These are phyloP conservation scores for Ariopsis seemanni DNA, from an alignment of 2,113 vertebrate genomes.

Conservation along the genomic window DNA sequence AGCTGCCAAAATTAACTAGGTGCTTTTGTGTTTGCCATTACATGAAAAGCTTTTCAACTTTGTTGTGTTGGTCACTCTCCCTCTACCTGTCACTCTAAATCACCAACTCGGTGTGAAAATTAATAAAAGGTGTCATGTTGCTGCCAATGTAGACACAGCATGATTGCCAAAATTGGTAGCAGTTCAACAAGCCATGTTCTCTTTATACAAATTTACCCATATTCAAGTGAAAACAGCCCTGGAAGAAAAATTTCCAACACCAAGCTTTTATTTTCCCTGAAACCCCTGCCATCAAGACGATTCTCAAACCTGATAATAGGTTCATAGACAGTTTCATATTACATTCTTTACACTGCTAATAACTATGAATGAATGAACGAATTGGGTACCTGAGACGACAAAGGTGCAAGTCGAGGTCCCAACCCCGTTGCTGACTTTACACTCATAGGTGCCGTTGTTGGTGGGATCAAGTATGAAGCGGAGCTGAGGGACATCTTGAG, in stretches of 20 bases:
- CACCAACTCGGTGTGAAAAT: no score
- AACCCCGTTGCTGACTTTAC: slow-evolving; percentile 87
- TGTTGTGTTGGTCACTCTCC: not conserved
- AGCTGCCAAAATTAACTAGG: no score
- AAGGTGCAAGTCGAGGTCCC: slow-evolving; percentile 86
- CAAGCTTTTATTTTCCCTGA: not conserved
- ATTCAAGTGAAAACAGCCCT: not conserved
- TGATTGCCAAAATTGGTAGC: not conserved
- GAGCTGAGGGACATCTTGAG: slow-evolving; percentile 82
- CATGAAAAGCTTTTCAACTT: no score
- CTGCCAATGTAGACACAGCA: not conserved
- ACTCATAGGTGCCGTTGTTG: slow-evolving; percentile 88
- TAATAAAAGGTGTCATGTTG: no score
- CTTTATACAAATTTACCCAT: not conserved
- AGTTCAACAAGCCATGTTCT: not conserved
- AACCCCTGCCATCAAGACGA: not conserved
- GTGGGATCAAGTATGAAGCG: slow-evolving; percentile 82
- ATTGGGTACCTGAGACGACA: slow-evolving; percentile 82
- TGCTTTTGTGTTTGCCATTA: no score
- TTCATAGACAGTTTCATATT: not conserved
- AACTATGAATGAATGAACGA: not conserved
- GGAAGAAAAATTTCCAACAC: not conserved
- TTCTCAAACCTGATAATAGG: not conserved
- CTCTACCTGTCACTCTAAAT: no score
- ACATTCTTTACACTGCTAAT: not conserved